These are phyloP conservation scores for Endomychus coccineus DNA, from an alignment of 2,888 invertebrate species.

Conservation along the genomic window DNA sequence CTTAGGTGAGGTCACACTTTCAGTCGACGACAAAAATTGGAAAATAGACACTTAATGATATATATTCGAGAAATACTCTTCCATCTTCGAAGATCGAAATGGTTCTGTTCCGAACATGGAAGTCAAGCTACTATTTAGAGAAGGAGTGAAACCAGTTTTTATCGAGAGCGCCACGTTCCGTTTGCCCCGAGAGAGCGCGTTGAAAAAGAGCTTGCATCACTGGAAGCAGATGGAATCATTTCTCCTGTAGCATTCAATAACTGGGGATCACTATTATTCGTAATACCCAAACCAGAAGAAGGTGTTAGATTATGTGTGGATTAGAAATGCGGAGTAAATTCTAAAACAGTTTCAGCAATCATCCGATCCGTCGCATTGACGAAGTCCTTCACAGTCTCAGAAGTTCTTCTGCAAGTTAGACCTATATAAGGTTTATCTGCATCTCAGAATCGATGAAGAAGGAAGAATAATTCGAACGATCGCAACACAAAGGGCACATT, in stretches of 20 bases:
- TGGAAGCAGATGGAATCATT: background rate
- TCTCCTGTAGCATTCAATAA: background rate
- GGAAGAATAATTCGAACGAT: no score
- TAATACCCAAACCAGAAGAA: background rate
- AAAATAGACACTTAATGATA: no score
- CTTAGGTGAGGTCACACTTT: no score
- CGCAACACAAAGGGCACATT: background rate
- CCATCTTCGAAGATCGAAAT: background rate
- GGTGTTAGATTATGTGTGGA: background rate
- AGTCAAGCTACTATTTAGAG: background rate
- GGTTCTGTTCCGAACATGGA: background rate
- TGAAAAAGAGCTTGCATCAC: background rate
- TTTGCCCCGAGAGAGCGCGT: no score
- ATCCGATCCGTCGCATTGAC: no score
- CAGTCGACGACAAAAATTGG: no score
- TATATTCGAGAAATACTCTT: no score
- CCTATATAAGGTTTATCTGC: background rate
- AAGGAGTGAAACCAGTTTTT: background rate
- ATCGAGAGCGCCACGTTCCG: slow-evolving; percentile 1
- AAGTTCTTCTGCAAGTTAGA: background rate
- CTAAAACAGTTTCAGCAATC: background rate
- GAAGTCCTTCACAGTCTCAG: no score
- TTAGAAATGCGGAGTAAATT: background rate
- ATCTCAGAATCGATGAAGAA: background rate
- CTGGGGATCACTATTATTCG: background rate